Base-by-base conservation (phyloP, 2,888 invertebrate genomes). In the Diloba caeruleocephala region DNA sequence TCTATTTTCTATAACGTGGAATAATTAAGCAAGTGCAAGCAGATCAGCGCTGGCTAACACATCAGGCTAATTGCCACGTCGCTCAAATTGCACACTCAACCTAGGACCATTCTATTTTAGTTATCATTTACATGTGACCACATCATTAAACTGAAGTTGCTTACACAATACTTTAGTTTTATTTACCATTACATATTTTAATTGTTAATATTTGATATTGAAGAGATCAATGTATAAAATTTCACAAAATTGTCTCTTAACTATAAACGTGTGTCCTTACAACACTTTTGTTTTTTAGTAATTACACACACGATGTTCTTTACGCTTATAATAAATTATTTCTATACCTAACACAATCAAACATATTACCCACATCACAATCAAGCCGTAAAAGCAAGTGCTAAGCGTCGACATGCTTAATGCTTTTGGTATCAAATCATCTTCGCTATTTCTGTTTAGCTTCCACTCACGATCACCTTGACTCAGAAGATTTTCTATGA, bases 311-410 rank as follows among this genome's bases (percentile, higher is more conserved):
- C n/a, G n/a, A n/a, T n/a, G n/a, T n/a, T n/a, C n/a, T n/a, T n/a
- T n/a, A n/a, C n/a, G n/a, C n/a, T n/a, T n/a, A n/a, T n/a, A n/a
- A n/a, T n/a, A n/a, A n/a, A n/a, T n/a, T n/a, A n/a, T n/a, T n/a
- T n/a, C n/a, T n/a, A n/a, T n/a, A n/a, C n/a, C n/a, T n/a, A 87
- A 68, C 31, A 85, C 50, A 2, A 82, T 2, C 2, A 37, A 53
- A 54, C 84, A 83, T 21, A 83, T 26, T 1, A 71, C n/a, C 60
- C 78, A 78, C 68, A 78, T 63, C 1, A 76, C 0, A 2, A 60
- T 48, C 23, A 89, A 67, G 2, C 75, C 80, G 48, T 80, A 82
- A 32, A 88, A 88, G 48, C 81, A 84, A 1, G 82, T 80, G 26
- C 74, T 72, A 1, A 87, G 29, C 25, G 64, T 74, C 1, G 55